These are phyloP conservation scores for Telmatherina bonti DNA, from an alignment of 2,797 vertebrate species.

Conservation along the genomic window DNA sequence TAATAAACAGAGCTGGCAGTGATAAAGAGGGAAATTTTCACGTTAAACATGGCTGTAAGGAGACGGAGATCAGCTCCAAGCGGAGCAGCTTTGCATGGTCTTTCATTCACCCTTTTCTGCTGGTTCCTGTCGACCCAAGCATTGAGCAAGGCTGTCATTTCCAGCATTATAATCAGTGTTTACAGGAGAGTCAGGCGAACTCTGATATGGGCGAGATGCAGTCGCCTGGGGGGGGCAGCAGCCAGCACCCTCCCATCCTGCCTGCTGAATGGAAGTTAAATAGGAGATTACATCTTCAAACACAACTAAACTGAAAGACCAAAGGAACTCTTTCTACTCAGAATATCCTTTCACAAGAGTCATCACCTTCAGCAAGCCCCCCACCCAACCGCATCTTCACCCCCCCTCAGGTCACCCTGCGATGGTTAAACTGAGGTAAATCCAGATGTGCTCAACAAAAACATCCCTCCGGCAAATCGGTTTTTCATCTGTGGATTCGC, in stretches of 20 bases:
- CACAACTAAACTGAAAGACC: slow-evolving; percentile 45
- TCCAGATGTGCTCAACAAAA: slow-evolving; percentile 74
- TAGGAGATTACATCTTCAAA: slow-evolving; percentile 79
- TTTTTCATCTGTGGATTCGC: slow-evolving; percentile 61
- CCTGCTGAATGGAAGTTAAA: slow-evolving; percentile 77
- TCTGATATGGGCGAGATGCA: slow-evolving; percentile 72
- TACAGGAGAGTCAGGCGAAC: slow-evolving; percentile 73
- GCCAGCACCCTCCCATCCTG: slow-evolving; percentile 84
- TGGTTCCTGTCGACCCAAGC: slow-evolving; percentile 33
- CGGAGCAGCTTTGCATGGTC: neutral
- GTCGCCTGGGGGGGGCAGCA: slow-evolving; percentile 66
- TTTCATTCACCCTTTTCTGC: slow-evolving; percentile 21
- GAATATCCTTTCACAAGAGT: slow-evolving; percentile 57
- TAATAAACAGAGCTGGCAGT: slow-evolving; percentile 17
- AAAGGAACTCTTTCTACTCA: slow-evolving; percentile 45
- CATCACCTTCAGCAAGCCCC: slow-evolving; percentile 29
- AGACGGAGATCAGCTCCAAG: neutral
- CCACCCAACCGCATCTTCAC: neutral
- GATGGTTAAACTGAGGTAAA: slow-evolving; percentile 59
- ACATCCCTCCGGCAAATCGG: slow-evolving; percentile 32
- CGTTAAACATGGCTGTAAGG: slow-evolving; percentile 10
- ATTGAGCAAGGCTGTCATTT: slow-evolving; percentile 50
- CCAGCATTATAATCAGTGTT: slow-evolving; percentile 77
- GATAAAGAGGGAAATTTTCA: neutral
- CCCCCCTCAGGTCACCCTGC: too few species aligned